Evolutionary conservation across 2,888 invertebrate genomes (phyloP), one percentile per base, ranked within the genome.

Genomic region (Mantis religiosa): DNA sequence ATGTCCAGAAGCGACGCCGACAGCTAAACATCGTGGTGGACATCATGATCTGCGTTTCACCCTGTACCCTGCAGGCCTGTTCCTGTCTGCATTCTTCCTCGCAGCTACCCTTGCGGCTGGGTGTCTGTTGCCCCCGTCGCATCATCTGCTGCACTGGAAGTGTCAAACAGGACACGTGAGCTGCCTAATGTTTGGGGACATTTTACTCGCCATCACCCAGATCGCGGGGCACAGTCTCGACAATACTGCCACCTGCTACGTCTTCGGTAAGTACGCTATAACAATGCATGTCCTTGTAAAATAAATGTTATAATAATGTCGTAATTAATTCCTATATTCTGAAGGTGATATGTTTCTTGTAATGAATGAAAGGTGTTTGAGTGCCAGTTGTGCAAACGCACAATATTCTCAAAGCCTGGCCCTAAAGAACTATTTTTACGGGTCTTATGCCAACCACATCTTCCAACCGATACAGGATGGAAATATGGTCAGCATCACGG

Each of bases 101-200:
- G 96, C 96, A 83, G 96, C 97, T 28, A 98, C 97, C 88, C 93
- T 98, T 92, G 96, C 96, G 85, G 96, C 97, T 20, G 96, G 97
- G 28, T 96, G 96, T 92, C 94, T 97, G 91, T 94, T 97, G 92
- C 97, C 97, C 88, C 96, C 97, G 91, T 96, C 97, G 91, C 96
- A 97, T 94, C 97, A 97, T 94, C 97, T 97, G 90, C 94, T 98
- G 91, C 98, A 98, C 93, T 97, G 97, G 97, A 95, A 97, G 92
- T 97, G 97, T 93, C 97, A 98, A 94, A 97, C 97, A 91, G 96
- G 97, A 93, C 97, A 98, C 93, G 97, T 98, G 91, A 96, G 96
- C 90, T 97, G 97, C 92, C 95, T 98, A 91, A 95, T 97, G 93
- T 94, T 97, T 92, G 97, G 97, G 90, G 97, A 97, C 93, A 94